phyloP scores from a whole-genome alignment of 1,140 invertebrate genomes.

The Hirudo medicinalis region DNA sequence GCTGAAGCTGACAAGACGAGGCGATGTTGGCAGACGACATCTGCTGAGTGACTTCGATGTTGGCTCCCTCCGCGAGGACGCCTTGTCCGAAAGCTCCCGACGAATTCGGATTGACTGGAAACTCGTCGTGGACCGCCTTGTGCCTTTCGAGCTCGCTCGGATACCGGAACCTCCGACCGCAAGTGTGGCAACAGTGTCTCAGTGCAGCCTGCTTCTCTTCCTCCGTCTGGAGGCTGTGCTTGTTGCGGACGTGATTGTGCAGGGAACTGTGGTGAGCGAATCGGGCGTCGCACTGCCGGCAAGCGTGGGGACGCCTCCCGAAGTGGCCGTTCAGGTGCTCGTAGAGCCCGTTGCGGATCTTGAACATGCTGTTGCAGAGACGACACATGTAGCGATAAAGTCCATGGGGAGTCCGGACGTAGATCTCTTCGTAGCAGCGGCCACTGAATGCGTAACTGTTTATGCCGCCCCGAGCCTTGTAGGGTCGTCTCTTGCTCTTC shows the following conservation, averaged over 20 bases:
- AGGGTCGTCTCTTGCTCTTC: neutral
- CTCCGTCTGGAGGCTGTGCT: conserved; percentile 20
- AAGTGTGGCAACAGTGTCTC: conserved; percentile 14
- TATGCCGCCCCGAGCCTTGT: conserved; percentile 3
- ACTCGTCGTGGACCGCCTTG: conserved; percentile 2
- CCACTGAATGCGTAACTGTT: conserved; percentile 2
- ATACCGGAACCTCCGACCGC: conserved; percentile 20
- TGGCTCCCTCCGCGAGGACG: too few relatives aligned
- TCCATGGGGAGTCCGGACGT: conserved; percentile 18
- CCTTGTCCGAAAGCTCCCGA: neutral
- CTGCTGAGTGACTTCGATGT: too few relatives aligned
- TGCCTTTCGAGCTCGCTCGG: conserved; percentile 22
- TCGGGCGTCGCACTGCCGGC: conserved; percentile 14
- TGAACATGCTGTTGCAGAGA: conserved; percentile 20
- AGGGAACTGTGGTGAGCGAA: conserved; percentile 21
- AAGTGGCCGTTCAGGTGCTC: conserved; percentile 22
- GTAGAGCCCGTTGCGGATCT: conserved; percentile 20
- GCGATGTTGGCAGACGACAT: too few relatives aligned
- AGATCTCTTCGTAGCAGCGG: conserved; percentile 19
- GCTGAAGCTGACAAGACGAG: too few relatives aligned
- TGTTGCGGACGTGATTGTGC: conserved; percentile 23
- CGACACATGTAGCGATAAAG: conserved; percentile 20
- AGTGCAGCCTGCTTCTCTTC: conserved; percentile 19
- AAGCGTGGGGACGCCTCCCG: conserved; percentile 17
- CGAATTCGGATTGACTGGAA: neutral